Base-by-base conservation (phyloP, 2,113 vertebrate species). In the Amazona guildingii region DNA sequence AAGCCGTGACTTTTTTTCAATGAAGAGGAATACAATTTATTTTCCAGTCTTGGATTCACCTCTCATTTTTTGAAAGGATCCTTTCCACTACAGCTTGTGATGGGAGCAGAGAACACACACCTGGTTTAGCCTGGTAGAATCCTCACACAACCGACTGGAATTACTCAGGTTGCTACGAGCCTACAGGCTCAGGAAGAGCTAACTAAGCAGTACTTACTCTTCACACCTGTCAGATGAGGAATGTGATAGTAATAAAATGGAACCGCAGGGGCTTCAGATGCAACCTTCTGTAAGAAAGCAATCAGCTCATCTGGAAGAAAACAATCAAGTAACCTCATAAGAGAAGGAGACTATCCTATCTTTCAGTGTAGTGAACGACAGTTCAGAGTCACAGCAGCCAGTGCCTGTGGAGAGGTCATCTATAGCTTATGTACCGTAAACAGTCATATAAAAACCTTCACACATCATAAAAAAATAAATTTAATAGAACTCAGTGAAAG, bases 241-340 rank as follows among this genome's bases (percentile, higher is more conserved):
- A 99, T 96, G 73, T 99, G 99, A 59, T 99, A 99, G 92, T 99
- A 99, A 93, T 99, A 99, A 96, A 99, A 99, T 1, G 99, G 99
- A 80, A 99, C 44, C 2, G 31, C 55, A 18, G 99, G 98, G 43
- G 99, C 99, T 24, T 96, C 98, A 17, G 97, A 95, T 4, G 98
- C 98, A 64, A 99, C 98, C 72, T 99, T 98, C 92, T 97, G 94
- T 21, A 99, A 97, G 95, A 98, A 99, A 54, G 51, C 87, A 88
- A 97, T 96, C 93, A 99, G 90, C n/a, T 88, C 97, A 54, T 97
- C 99, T 99, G 97, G 63, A 97, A 98, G 46, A 82, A 91, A 78
- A 46, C 55, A 51, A 80, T 7, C 28, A 70, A 35, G 57, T 24
- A 43, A 27, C 8, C 9, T 27, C 18, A 0, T 92, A 61, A 87